These are phyloP conservation scores for Formicarius rufipectus DNA, from an alignment of 2,113 vertebrate genomes.

Conservation along the genomic window DNA sequence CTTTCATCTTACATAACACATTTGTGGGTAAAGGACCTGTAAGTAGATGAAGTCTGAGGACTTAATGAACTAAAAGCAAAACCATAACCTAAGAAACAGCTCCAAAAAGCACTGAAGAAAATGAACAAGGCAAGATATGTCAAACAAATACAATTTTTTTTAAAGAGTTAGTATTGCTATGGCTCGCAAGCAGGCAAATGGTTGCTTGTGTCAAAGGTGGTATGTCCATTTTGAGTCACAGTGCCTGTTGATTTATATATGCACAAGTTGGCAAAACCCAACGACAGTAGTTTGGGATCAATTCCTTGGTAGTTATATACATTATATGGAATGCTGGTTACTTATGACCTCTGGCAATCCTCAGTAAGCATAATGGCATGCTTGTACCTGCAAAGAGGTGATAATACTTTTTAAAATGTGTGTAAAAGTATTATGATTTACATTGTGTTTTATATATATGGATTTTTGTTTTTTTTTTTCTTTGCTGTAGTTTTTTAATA, in stretches of 20 bases:
- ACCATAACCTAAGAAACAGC: neutral
- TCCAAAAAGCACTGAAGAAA: neutral
- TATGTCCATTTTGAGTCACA: neutral
- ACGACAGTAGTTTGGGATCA: neutral
- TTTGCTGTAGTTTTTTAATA: neutral
- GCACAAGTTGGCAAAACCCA: neutral
- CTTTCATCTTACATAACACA: neutral
- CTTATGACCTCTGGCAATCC: neutral
- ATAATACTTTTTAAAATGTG: neutral
- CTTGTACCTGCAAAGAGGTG: neutral
- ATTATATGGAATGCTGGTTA: neutral
- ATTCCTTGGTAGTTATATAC: neutral
- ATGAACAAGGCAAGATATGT: neutral
- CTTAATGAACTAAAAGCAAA: neutral
- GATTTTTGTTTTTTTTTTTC: neutral
- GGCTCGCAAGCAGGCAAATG: neutral
- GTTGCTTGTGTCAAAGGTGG: neutral
- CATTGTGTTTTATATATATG: neutral
- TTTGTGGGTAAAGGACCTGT: neutral
- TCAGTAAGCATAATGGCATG: neutral
- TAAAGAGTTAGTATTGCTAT: neutral
- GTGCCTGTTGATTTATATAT: neutral
- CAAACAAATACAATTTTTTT: neutral
- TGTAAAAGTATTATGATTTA: neutral
- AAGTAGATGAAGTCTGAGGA: neutral